Base-by-base conservation (phyloP, 2,797 vertebrate species). In the Enteromius unitaeniatus region DNA sequence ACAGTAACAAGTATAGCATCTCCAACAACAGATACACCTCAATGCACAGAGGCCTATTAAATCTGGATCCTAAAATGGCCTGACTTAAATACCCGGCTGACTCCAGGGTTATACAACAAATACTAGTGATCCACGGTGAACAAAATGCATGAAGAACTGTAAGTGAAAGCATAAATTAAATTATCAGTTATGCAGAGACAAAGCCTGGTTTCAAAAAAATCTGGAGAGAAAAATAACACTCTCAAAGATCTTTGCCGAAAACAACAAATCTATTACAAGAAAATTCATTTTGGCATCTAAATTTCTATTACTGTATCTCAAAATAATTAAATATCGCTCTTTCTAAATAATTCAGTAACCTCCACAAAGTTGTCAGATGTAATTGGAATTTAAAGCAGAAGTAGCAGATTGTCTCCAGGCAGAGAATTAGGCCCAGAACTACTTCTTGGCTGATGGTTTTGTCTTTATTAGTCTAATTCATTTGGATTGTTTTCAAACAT, bases 401-500 rank as follows among this genome's bases (percentile, higher is more conserved):
- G 67, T 47, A 76, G 34, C 83, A 85, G 68, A 78, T 86, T 68
- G 79, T 85, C 82, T 83, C 64, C 45, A 76, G 74, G 60, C 74
- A 55, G 70, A 76, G 68, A 81, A 82, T 84, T 84, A 82, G 65
- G 47, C 79, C 72, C 69, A 86, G 64, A 86, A 85, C 28, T 67
- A 81, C 78, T 83, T 86, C 84, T 89, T 92, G 91, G 88, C 90
- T 87, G 87, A 89, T 80, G 77, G 83, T 87, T 92, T 91, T 73
- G 82, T 88, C 87, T 90, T 83, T 84, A 80, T 90, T 89, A 87
- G 69, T 84, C 82, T 92, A 92, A 94, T 93, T 91, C 87, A 87
- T 89, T 87, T 92, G 89, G 90, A 91, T 86, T 90, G 87, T 92
- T 92, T 93, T 91, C 91, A 91, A 91, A 93, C 88, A 90, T 88